Evolutionary conservation across 2,797 vertebrate genomes (phyloP).

Genomic region (Tokudaia muenninki): DNA sequence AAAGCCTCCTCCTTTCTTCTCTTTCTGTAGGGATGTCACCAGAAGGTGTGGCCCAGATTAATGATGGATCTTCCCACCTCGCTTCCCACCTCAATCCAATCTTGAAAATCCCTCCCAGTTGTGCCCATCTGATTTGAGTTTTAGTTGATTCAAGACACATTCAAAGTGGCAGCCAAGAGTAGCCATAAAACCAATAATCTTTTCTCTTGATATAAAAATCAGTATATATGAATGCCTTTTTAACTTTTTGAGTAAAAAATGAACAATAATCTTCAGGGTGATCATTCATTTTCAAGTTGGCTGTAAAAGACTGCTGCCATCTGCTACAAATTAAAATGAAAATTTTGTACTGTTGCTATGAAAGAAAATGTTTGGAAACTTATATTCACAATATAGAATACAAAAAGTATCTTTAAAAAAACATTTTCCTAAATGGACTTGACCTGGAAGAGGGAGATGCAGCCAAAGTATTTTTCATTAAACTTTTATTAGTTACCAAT

Average conservation of each 20-base stretch:
- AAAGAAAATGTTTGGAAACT: not conserved
- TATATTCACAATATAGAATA: not conserved
- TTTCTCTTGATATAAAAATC: slow-evolving; percentile 11
- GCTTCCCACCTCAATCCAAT: not conserved
- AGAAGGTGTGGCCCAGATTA: not conserved
- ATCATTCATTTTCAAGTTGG: slow-evolving; percentile 48
- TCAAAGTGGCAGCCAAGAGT: not conserved
- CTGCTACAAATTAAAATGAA: slow-evolving; percentile 53
- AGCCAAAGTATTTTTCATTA: slow-evolving; percentile 27
- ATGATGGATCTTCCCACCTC: not conserved
- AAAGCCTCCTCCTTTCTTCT: too few species aligned
- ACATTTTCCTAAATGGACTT: not conserved
- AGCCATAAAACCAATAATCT: not conserved
- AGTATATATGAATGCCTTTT: not conserved
- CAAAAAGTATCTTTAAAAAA: slow-evolving; percentile 31
- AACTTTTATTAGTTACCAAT: slow-evolving; percentile 58
- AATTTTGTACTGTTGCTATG: not conserved
- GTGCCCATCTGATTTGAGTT: not conserved
- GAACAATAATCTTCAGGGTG: not conserved
- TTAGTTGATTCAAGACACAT: not conserved
- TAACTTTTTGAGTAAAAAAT: slow-evolving; percentile 17
- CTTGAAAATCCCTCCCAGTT: too few species aligned
- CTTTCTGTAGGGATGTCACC: not conserved
- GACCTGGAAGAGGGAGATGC: not conserved
- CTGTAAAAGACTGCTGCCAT: slow-evolving; percentile 10